Percentiles rank a stretch among this genome's conserved stretches.
Evolutionary conservation across 2,888 invertebrate species (phyloP).

Genomic region (Melitaea athalia): DNA sequence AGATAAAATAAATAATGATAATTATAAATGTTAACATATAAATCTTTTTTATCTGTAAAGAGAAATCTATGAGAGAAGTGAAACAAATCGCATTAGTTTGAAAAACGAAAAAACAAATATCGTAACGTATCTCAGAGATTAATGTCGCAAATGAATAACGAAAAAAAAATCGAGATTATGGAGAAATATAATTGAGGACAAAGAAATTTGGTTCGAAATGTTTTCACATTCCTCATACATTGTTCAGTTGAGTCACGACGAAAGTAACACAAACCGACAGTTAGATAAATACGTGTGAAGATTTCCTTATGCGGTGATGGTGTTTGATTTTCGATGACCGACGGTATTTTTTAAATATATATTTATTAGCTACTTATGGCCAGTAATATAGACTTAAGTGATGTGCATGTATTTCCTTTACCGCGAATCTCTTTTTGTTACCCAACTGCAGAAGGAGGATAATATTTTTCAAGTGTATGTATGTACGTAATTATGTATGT

Average conservation of each 20-base stretch:
- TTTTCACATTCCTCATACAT: slow-evolving; percentile 38
- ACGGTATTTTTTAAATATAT: not conserved
- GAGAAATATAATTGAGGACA: slow-evolving; percentile 27
- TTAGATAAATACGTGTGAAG: slow-evolving; percentile 33
- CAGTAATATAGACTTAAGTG: not conserved
- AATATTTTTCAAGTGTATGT: too few species aligned
- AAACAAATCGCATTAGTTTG: slow-evolving; percentile 7
- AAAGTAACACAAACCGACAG: slow-evolving; percentile 35
- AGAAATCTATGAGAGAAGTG: slow-evolving; percentile 6
- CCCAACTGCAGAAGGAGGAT: too few species aligned
- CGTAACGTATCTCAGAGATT: slow-evolving; percentile 4
- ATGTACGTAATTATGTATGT: too few species aligned
- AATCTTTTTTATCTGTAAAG: slow-evolving; percentile 2
- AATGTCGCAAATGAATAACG: slow-evolving; percentile 12
- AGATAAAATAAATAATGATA: not conserved
- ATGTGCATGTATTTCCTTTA: not conserved
- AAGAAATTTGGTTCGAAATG: slow-evolving; percentile 32
- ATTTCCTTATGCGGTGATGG: slow-evolving; percentile 21
- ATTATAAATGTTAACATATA: not conserved
- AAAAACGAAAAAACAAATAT: not conserved
- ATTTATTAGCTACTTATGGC: not conserved
- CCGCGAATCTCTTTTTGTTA: too few species aligned
- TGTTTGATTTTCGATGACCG: slow-evolving; percentile 7
- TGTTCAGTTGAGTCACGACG: slow-evolving; percentile 35
- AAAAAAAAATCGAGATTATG: slow-evolving; percentile 16